Conservation (phyloP, 2,888 invertebrate species). For the Leucophenga montana region DNA sequence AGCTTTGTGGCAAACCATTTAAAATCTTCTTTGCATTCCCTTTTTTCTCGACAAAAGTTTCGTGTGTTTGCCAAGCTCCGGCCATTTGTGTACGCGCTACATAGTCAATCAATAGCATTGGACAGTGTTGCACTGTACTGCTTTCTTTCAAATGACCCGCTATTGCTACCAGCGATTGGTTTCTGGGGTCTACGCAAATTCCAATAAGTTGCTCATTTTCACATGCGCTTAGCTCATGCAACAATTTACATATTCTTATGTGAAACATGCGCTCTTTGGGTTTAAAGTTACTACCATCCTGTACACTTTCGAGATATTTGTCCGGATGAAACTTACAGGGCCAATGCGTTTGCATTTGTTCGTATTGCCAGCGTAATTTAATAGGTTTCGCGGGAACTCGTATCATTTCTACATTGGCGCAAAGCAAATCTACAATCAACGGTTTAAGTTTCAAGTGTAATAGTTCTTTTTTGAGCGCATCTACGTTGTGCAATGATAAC, state of each 20-base stretch:
- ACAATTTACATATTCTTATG: conserved; percentile 76
- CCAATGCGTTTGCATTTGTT: conserved; percentile 79
- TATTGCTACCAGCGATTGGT: conserved; percentile 79
- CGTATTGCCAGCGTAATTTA: conserved; percentile 80
- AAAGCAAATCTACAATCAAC: conserved; percentile 48
- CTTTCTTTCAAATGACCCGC: conserved; percentile 67
- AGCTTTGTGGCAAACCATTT: conserved; percentile 73
- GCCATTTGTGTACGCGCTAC: conserved; percentile 88
- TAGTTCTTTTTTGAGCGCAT: conserved; percentile 24
- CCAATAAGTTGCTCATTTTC: conserved; percentile 73
- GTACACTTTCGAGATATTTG: conserved; percentile 80
- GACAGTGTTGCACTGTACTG: conserved; percentile 86
- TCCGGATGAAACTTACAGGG: conserved; percentile 90
- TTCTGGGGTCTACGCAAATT: conserved; percentile 84
- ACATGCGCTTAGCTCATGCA: conserved; percentile 53
- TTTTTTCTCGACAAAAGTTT: conserved; percentile 42
- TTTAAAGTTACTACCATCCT: conserved; percentile 78
- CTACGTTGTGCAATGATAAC: conserved; percentile 8
- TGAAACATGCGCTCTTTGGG: conserved; percentile 75
- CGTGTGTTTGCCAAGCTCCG: conserved; percentile 77
- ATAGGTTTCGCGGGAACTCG: conserved; percentile 79
- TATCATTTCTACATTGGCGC: conserved; percentile 73
- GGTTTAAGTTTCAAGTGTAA: conserved; percentile 35
- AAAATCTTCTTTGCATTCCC: conserved; percentile 43
- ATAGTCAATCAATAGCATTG: conserved; percentile 89